Evolutionary conservation across 2,797 vertebrate genomes (phyloP), one percentile per base, ranked within the genome.

Genomic region (Gallirallus australis): DNA sequence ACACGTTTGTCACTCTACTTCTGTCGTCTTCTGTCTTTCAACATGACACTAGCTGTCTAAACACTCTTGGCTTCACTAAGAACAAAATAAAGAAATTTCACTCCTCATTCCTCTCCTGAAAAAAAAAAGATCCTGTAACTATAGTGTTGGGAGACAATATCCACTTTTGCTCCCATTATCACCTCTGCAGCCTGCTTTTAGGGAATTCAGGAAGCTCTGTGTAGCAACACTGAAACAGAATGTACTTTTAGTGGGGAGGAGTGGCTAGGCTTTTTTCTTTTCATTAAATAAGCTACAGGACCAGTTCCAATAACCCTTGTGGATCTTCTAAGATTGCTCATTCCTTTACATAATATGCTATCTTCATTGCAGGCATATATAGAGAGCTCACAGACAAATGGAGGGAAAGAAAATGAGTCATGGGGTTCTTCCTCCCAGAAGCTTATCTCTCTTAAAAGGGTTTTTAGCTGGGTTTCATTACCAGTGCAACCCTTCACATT

Each of bases 11-110:
- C 96, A 91, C 66, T 95, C 80, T 86, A 21, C 91, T 94, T 90
- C 94, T 86, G 73, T 66, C 12, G 2, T 64, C 54, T 85, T 77
- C 80, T 88, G 83, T 84, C 89, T 88, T 88, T 91, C 83, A 96
- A 76, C 73, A 64, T 83, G 96, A 96, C 90, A 78, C n/a, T 78
- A 20, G 9, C 89, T 94, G 87, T 95, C 94, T 95, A 96, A 97
- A 95, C 85, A 96, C 66, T 76, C 83, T 40, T 3, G 3, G 88
- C 59, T 94, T 37, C 6, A 5, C 70, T 20, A 33, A 77, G 75
- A 93, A 85, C 0, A 0, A 80, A 94, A 89, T 37, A 45, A 86
- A 45, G 89, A 93, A 63, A 86, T 83, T 83, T 88, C 82, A 79
- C 48, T 93, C 53, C 52, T 90, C 28, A 11, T 64, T 81, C 71